These are phyloP conservation scores for Notolabrus celidotus DNA, from an alignment of 2,797 vertebrate species.

Conservation along the genomic window DNA sequence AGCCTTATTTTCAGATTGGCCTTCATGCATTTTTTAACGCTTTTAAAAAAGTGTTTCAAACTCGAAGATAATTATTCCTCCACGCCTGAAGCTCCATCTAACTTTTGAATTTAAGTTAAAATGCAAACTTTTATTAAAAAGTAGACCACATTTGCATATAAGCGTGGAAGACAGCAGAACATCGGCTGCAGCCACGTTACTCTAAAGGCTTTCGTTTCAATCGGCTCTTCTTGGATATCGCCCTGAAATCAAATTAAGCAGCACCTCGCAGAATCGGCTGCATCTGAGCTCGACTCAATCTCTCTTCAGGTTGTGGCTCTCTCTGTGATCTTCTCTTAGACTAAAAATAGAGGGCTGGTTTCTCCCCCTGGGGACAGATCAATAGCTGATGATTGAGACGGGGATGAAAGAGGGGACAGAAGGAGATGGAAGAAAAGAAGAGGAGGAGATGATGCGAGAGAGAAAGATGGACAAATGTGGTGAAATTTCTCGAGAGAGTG, in stretches of 20 bases:
- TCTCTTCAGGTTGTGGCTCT: conserved; percentile 37
- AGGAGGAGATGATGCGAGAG: neutral
- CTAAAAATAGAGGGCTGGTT: conserved; percentile 71
- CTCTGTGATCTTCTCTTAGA: neutral
- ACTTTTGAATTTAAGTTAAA: neutral
- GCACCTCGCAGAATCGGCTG: conserved; percentile 4
- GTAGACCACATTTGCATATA: neutral
- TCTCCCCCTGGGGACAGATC: conserved; percentile 69
- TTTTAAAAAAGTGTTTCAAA: neutral
- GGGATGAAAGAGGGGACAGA: conserved; percentile 20
- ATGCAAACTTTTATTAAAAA: neutral
- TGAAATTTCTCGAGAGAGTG: too few relatives aligned
- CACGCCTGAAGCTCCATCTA: neutral
- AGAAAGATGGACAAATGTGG: conserved; percentile 5
- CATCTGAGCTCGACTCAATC: conserved; percentile 21
- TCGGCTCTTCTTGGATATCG: conserved; percentile 11
- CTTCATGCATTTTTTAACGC: conserved; percentile 47
- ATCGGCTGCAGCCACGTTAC: conserved; percentile 14
- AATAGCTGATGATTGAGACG: conserved; percentile 66
- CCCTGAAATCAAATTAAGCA: conserved; percentile 21
- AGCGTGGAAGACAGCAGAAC: neutral
- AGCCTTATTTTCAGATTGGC: conserved; percentile 45
- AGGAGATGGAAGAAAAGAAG: conserved; percentile 11
- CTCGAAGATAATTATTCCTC: neutral
- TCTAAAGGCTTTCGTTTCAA: conserved; percentile 15